Evolutionary conservation across 1,140 invertebrate genomes (phyloP), one percentile per base, ranked within the genome.

Genomic region (Lepidurus couesii): DNA sequence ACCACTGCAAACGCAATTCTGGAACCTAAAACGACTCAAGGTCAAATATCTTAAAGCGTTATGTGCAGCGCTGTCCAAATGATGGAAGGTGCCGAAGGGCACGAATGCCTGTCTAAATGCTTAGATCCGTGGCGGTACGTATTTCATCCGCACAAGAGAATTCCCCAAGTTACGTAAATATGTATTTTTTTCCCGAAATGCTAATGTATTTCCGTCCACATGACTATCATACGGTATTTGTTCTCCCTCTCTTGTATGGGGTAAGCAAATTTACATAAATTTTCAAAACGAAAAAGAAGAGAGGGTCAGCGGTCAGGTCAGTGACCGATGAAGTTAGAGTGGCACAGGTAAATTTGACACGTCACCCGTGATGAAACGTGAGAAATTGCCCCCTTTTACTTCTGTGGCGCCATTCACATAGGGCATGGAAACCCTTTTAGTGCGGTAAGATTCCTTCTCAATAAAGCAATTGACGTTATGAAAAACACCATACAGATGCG

Each of bases 251-350:
- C 34, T 34, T 4, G 34, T 34, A 34, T 4, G 34, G 34, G 34
- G 34, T 65, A 11, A 21, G 13, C 53, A 65, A 65, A 65, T 65
- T 21, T 65, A 21, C 16, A 65, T 65, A 21, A 65, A 65, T 21
- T 21, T 65, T 7, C 53, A n/a, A 16, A 65, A 65, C 21, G 53
- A 21, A 16, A 1, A 16, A 65, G 9, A 13, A 65, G 34, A 65
- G 21, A 65, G 53, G 53, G 53, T 65, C 8, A 65, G 13, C 53
- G 53, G 53, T 65, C 53, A 65, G 53, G 53, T 65, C 53, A 65
- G 53, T 65, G 53, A 65, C 53, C 53, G 53, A n/a, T 65, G 53
- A 11, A 65, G 34, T 34, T 34, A 3, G 34, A 34, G 34, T 34
- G 34, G 34, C 34, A 34, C 34, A 13, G 13, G 53, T 13, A 7